Conservation (phyloP, 2,888 invertebrate genomes). For the Caenorhabditis sulstoni region DNA sequence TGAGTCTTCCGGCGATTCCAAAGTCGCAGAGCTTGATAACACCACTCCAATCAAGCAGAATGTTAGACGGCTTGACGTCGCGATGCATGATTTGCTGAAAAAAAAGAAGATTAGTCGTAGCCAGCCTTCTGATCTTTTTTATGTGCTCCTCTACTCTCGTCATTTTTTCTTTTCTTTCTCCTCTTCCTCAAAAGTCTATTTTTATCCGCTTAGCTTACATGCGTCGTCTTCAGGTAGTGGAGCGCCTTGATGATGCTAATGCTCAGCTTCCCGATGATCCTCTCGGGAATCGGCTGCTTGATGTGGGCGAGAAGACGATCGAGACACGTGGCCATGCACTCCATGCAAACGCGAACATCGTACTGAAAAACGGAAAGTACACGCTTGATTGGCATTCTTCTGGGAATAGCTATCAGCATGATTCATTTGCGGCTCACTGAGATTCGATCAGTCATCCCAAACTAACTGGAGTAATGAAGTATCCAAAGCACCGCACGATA, state of each 20-base stretch:
- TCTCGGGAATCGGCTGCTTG: constrained; percentile 91
- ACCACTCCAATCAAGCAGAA: constrained; percentile 92
- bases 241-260: constrained; percentile 97
- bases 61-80: constrained; percentile 89
- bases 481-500: constrained; percentile 97
- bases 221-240: constrained; percentile 96
- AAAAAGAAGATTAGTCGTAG: constrained; percentile 1
- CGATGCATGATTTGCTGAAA: constrained; percentile 77
- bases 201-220: constrained; percentile 80
- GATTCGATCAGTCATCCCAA: background rate
- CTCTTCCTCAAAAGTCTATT: background rate
- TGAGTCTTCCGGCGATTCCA: constrained; percentile 91
- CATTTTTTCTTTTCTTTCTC: no score
- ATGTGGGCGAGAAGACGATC: constrained; percentile 92
- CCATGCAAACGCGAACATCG: constrained; percentile 99
- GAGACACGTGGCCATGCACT: constrained; percentile 98
- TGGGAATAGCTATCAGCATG: background rate
- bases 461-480: constrained; percentile 94
- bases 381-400: background rate
- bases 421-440: no score
- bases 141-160: no score
- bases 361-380: constrained; percentile 74
- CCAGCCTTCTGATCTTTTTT: background rate
- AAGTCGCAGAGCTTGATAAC: constrained; percentile 99
- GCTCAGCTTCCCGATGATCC: constrained; percentile 95